These are phyloP conservation scores for Microchirus variegatus DNA, from an alignment of 2,797 vertebrate species.

Conservation along the genomic window DNA sequence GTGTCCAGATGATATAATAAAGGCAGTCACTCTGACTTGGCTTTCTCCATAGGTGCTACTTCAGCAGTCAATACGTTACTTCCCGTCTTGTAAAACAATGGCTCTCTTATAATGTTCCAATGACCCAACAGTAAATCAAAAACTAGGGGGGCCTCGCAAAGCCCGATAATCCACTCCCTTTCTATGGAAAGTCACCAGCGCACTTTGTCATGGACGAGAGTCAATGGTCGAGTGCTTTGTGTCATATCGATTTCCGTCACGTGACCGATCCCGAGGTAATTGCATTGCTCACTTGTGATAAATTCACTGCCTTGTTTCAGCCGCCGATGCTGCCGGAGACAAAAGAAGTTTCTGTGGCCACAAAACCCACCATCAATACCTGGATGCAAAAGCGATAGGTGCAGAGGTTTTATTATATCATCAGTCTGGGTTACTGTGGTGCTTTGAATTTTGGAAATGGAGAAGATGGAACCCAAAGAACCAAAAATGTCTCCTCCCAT, in stretches of 20 bases:
- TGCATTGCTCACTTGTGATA: conserved; percentile 76
- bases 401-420: conserved; percentile 9
- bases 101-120: conserved; percentile 73
- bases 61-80: conserved; percentile 64
- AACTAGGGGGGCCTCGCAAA: conserved; percentile 61
- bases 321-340: conserved; percentile 37
- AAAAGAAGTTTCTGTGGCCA: conserved; percentile 52
- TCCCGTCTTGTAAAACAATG: conserved; percentile 75
- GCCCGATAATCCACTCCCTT: conserved; percentile 75
- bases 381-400: conserved; percentile 4
- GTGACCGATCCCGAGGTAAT: conserved; percentile 77
- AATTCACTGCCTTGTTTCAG: conserved; percentile 74
- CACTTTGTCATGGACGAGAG: conserved; percentile 77
- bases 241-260: conserved; percentile 79
- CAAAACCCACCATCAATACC: conserved; percentile 34
- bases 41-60: conserved; percentile 43
- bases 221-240: conserved; percentile 80
- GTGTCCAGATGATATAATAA: conserved; percentile 67
- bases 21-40: conserved; percentile 46
- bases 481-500: too few species aligned
- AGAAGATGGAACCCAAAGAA: neutral
- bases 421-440: too few species aligned
- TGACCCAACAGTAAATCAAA: conserved; percentile 79
- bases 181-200: conserved; percentile 56
- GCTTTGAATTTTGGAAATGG: too few species aligned